These are phyloP conservation scores for Dorcus hopei DNA, from an alignment of 2,888 invertebrate genomes.

Conservation along the genomic window DNA sequence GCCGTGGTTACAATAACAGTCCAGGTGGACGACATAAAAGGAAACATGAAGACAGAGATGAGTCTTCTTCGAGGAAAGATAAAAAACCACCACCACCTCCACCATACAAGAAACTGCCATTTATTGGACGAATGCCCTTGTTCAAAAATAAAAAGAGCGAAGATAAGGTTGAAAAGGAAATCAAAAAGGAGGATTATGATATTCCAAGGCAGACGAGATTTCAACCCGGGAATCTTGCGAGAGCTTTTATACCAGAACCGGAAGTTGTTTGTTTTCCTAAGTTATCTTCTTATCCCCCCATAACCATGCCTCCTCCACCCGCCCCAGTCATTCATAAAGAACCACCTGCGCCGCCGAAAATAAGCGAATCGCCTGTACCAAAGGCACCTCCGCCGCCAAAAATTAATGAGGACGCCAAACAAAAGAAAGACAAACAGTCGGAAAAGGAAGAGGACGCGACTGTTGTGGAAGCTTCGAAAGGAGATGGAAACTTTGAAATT, in stretches of 20 bases:
- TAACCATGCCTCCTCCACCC: conserved; percentile 38
- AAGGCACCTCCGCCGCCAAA: conserved; percentile 41
- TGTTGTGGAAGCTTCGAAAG: background rate
- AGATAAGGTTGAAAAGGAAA: conserved; percentile 54
- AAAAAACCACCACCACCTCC: conserved; percentile 46
- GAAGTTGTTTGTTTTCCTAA: conserved; percentile 49
- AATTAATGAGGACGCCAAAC: conserved; percentile 19
- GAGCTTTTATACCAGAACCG: conserved; percentile 47
- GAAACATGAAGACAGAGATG: conserved; percentile 17
- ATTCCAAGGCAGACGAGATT: conserved; percentile 44
- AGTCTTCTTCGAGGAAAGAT: conserved; percentile 17
- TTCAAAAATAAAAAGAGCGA: conserved; percentile 59
- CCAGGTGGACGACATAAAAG: conserved; percentile 30
- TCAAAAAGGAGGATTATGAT: conserved; percentile 52
- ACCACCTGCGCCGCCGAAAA: conserved; percentile 34
- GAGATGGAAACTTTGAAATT: background rate
- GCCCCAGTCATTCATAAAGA: conserved; percentile 25
- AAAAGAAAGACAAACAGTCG: conserved; percentile 4
- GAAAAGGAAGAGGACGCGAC: conserved; percentile 9
- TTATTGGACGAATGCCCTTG: conserved; percentile 82
- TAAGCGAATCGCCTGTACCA: conserved; percentile 28
- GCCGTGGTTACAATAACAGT: conserved; percentile 20
- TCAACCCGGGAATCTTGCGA: conserved; percentile 45
- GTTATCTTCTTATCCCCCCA: conserved; percentile 42
- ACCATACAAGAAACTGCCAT: conserved; percentile 70